Conservation (phyloP, 2,113 vertebrate species). For the Muscicapa adusta region DNA sequence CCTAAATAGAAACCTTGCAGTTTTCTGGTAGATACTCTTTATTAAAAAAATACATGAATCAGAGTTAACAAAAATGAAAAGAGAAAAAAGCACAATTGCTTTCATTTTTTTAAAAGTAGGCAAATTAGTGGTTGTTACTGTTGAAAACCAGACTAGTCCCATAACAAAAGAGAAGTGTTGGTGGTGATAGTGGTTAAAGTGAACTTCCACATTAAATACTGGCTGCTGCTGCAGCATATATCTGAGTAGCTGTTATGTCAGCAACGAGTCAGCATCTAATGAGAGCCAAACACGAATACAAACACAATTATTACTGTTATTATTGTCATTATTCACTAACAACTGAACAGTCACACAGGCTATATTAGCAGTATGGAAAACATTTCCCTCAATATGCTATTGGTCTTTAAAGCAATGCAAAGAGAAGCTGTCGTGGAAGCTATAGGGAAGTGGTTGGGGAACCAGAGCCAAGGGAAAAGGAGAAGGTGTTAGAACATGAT, state of each 20-base stretch:
- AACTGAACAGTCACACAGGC: not conserved
- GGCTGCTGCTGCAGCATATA: not conserved
- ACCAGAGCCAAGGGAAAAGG: constrained; percentile 4
- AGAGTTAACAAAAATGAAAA: not conserved
- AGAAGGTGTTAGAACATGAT: constrained; percentile 34
- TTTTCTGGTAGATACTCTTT: not conserved
- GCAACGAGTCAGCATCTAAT: not conserved
- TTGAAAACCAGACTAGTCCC: not conserved
- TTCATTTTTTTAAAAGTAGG: not conserved
- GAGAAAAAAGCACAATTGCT: not conserved
- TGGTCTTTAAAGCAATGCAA: not conserved
- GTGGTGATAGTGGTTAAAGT: not conserved
- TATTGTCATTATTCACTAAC: constrained; percentile 4
- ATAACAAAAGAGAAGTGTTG: not conserved
- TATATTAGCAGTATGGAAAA: not conserved
- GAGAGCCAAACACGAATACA: not conserved
- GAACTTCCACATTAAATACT: not conserved
- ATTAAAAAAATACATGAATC: not conserved
- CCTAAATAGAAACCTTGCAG: not conserved
- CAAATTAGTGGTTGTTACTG: not conserved
- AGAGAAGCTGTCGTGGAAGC: not conserved
- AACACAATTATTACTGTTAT: not conserved
- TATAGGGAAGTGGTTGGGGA: constrained; percentile 25
- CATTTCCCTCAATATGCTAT: not conserved
- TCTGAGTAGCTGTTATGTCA: not conserved